Conservation (phyloP, 1,140 invertebrate species). For the Periplaneta americana region DNA sequence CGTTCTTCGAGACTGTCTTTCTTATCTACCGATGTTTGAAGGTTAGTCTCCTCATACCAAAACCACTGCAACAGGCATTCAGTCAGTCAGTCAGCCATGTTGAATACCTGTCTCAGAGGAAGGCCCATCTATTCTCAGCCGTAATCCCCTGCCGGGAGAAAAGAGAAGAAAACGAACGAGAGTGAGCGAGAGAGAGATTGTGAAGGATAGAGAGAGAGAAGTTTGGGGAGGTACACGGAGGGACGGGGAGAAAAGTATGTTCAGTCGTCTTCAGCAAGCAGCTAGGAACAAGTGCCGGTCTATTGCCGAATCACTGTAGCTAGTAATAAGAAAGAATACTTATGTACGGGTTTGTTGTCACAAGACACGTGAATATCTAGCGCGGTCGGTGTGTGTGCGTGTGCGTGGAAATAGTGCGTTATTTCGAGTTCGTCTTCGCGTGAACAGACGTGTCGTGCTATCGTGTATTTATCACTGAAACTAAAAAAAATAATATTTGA, state of each 20-base stretch:
- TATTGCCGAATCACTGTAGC: not conserved
- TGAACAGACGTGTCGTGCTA: not conserved
- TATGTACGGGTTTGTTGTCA: not conserved
- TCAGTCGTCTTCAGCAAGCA: not conserved
- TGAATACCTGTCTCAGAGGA: not conserved
- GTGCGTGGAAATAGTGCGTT: not conserved
- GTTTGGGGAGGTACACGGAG: not conserved
- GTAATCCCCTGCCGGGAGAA: not conserved
- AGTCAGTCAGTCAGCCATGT: not conserved
- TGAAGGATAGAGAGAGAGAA: not conserved
- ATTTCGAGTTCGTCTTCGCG: not conserved
- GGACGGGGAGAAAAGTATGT: not conserved
- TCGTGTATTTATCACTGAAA: too few relatives aligned
- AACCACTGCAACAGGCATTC: not conserved
- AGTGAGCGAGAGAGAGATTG: not conserved
- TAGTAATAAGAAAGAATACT: not conserved
- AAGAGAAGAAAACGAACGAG: not conserved
- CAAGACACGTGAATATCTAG: too few relatives aligned
- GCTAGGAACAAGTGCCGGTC: not conserved
- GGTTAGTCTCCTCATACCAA: not conserved
- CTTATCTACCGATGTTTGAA: not conserved
- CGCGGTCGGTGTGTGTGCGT: not conserved
- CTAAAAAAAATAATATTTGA: too few relatives aligned
- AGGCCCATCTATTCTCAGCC: not conserved
- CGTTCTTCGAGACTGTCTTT: not conserved